Evolutionary conservation across 2,113 vertebrate genomes (phyloP).

Genomic region (Pagrus major): DNA sequence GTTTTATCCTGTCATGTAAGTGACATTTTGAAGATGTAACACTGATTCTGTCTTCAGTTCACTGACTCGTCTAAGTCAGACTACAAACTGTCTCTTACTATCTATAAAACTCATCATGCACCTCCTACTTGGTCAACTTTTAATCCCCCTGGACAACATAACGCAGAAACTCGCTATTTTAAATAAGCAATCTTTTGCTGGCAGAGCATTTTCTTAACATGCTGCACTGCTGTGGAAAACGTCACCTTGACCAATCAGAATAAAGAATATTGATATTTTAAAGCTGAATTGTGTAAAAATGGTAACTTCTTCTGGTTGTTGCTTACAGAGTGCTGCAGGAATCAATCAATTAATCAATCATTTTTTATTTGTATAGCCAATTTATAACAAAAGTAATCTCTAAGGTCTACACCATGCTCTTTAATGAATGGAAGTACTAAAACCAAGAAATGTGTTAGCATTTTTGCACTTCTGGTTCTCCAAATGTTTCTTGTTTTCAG

Average conservation of each 20-base stretch:
- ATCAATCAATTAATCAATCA: too few relatives aligned
- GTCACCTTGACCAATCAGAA: not conserved
- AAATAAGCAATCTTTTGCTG: not conserved
- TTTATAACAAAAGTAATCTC: too few relatives aligned
- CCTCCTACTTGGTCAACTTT: not conserved
- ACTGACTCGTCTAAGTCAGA: not conserved
- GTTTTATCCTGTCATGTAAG: not conserved
- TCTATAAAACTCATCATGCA: slow-evolving; percentile 11
- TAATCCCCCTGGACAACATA: not conserved
- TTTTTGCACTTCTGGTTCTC: too few relatives aligned
- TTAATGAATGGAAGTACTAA: too few relatives aligned
- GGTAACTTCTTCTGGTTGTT: not conserved
- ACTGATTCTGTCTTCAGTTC: slow-evolving; percentile 3
- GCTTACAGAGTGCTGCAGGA: too few relatives aligned
- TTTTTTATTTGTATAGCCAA: too few relatives aligned
- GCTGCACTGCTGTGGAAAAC: slow-evolving; percentile 9
- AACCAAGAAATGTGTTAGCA: too few relatives aligned
- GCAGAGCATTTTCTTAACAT: not conserved
- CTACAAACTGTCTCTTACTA: not conserved
- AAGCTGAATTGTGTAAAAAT: not conserved
- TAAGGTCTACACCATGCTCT: too few relatives aligned
- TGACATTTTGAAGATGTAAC: not conserved
- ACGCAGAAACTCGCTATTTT: not conserved
- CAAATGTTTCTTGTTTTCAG: not conserved
- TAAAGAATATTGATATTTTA: too few relatives aligned